Evolutionary conservation across 2,888 invertebrate species (phyloP), one percentile per base, ranked within the genome.

Genomic region (Eudemis profundana): DNA sequence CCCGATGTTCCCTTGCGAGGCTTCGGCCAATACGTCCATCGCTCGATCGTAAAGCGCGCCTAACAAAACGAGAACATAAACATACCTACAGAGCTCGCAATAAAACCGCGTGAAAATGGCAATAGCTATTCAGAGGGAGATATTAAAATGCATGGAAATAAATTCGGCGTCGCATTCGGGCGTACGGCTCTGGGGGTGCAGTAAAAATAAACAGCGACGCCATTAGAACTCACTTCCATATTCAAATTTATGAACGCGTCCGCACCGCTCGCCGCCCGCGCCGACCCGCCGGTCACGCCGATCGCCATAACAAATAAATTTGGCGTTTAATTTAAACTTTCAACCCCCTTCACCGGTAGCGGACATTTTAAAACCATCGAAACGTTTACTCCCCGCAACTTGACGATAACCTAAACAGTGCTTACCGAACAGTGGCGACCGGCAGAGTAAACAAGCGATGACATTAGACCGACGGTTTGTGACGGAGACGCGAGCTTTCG

Each of bases 191-290:
- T 85, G 89, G 91, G 92, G 92, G 90, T 92, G 90, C 91, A 90
- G 89, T 91, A 89, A 92, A 93, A 93, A 93, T 93, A 93, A 93
- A 93, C 93, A 93, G 90, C 86, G 88, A 85, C 87, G 89, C 90
- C 89, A 93, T 93, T 91, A 93, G 88, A 90, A 91, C 90, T 89
- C 93, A 93, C 93, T 93, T 93, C 93, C 92, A 93, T 93, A 92
- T 93, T 92, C 90, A 87, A 92, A 92, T 92, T 90, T 90, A 90
- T 90, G 90, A 91, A 90, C 87, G 87, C 86, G 89, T 85, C 84
- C 85, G 78, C 82, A 76, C 78, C 79, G 78, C 76, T 71, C 77
- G 69, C 68, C 61, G 57, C 47, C 54, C 66, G 70, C 70, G 69
- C 73, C 73, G 71, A 72, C 69, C 74, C 71, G 71, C 73, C 76